phyloP scores from a whole-genome alignment of 30 jellyfish, hydroid and myxozoan species.

The Pseudorhiza aurosa region DNA sequence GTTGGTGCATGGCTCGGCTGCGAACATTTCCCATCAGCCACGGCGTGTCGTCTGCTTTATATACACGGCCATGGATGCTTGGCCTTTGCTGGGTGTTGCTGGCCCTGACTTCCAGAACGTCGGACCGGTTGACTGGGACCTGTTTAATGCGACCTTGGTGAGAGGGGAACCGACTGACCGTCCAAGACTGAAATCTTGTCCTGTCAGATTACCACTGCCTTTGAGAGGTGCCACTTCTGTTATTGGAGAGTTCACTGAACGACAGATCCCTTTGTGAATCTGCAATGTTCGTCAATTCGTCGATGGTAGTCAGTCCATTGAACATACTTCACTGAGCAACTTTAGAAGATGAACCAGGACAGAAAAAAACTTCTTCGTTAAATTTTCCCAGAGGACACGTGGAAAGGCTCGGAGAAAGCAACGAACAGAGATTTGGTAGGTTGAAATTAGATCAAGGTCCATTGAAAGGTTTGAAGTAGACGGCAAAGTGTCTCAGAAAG shows the following conservation, averaged over 20 bases:
- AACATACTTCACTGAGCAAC: no score
- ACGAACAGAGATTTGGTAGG: no score
- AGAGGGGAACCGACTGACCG: conserved; percentile 57
- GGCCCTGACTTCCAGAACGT: conserved; percentile 60
- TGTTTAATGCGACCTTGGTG: conserved; percentile 46
- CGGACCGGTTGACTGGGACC: conserved; percentile 79
- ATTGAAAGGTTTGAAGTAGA: no score
- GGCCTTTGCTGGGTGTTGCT: conserved; percentile 90
- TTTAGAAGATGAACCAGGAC: no score
- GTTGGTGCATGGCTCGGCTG: conserved; percentile 74
- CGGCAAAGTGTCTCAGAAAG: no score
- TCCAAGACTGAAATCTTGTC: conserved; percentile 71
- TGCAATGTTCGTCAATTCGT: neutral
- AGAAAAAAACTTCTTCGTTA: no score
- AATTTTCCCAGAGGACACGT: no score
- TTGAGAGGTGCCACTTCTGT: conserved; percentile 48
- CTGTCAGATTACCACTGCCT: conserved; percentile 78
- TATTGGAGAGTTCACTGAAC: neutral
- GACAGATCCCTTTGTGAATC: neutral
- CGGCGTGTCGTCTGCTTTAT: conserved; percentile 65
- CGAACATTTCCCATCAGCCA: conserved; percentile 55
- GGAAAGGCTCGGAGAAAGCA: no score
- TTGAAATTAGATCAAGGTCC: no score
- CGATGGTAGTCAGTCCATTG: no score
- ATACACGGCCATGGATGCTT: conserved; percentile 81